Evolutionary conservation across 2,113 vertebrate species (phyloP), one percentile per base, ranked within the genome.

Genomic region (Aspidoscelis tigris): DNA sequence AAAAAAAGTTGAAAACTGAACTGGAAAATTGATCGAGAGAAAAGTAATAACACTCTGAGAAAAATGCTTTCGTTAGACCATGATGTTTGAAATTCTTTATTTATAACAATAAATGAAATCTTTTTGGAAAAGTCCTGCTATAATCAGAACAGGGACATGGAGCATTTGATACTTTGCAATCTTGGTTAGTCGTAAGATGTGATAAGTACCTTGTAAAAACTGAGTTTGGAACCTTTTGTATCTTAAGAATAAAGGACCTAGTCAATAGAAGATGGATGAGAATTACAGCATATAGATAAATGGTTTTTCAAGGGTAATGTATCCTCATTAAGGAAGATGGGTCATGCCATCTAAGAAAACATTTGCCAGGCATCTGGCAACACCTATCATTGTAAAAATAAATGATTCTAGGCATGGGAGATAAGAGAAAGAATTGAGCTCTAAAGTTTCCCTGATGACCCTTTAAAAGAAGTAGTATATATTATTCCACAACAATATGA

Each of bases 401-500:
- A 74, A 66, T 90, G 20, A 3, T 20, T 87, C 58, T 71, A 78
- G 78, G 20, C 10, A 41, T 3, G 12, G 58, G 7, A 24, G 61
- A 58, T 21, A 16, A 73, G 1, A 84, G 2, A 5, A 81, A 16
- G 55, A 58, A 16, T 78, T 50, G 83, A 91, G 44, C 78, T 90
- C 44, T 80, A 84, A 88, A 78, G 81, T 50, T 88, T 18, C 0
- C 4, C 12, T 24, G 78, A 68, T 87, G 84, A 86, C 86, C 81
- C 84, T 73, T 61, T 61, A 14, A 61, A 61, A 50, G 33, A 87
- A 33, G 82, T 85, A n/a, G 87, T 43, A 90, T 78, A 9, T 2
- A 81, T 58, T 53, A 65, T 86, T 85, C 80, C 73, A 90, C 91
- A 92, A 90, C 89, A 92, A 78, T 75, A 82, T 88, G 76, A 88